Conservation (phyloP, 1,140 invertebrate genomes). For the Leucophenga varia region DNA sequence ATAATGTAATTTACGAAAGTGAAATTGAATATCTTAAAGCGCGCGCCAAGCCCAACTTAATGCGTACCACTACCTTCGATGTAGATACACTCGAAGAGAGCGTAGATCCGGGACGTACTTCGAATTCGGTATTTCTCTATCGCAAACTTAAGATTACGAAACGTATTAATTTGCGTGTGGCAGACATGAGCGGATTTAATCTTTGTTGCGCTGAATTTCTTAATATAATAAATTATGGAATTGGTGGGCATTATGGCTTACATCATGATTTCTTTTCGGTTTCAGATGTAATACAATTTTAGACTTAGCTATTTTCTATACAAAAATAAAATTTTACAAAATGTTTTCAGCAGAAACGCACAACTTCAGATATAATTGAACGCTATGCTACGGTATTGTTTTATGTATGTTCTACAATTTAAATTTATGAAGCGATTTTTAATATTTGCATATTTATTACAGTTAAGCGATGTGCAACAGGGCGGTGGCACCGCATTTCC, state of each 20-base stretch:
- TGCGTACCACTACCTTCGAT: conserved; percentile 86
- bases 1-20: conserved; percentile 80
- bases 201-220: conserved; percentile 74
- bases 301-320: too few relatives aligned
- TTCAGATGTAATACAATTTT: conserved; percentile 66
- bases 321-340: background rate
- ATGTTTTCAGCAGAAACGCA: background rate
- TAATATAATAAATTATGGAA: conserved; percentile 66
- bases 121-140: too few relatives aligned
- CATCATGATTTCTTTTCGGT: conserved; percentile 63
- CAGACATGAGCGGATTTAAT: conserved; percentile 76
- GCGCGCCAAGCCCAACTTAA: conserved; percentile 77
- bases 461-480: conserved; percentile 92
- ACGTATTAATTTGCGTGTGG: conserved; percentile 71
- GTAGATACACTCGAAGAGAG: conserved; percentile 79
- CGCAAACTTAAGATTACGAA: too few relatives aligned
- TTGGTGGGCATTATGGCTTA: conserved; percentile 70
- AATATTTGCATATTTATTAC: conserved; percentile 16
- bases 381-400: conserved; percentile 88
- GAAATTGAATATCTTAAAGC: conserved; percentile 86
- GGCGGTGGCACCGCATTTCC: conserved; percentile 94
- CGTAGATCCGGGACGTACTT: conserved; percentile 71
- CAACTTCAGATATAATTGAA: conserved; percentile 61
- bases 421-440: background rate
- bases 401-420: conserved; percentile 81